These are phyloP conservation scores for Botia almorhae DNA, from an alignment of 2,797 vertebrate genomes.

Conservation along the genomic window DNA sequence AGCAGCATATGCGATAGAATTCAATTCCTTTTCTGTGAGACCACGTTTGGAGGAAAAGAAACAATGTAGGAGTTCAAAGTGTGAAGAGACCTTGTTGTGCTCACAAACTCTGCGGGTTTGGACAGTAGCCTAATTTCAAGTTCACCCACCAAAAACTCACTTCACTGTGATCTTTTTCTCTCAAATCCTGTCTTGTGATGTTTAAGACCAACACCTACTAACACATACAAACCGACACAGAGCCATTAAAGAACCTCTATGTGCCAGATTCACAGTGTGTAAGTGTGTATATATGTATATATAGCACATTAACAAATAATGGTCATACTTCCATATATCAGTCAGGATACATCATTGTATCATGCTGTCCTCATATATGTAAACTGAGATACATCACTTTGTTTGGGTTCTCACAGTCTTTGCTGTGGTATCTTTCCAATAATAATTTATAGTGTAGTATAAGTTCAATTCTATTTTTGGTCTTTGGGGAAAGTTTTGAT, in stretches of 20 bases:
- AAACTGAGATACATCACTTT: no score
- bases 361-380: no score
- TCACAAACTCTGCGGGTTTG: constrained; percentile 32
- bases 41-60: not conserved
- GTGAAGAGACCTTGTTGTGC: constrained; percentile 34
- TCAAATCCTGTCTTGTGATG: constrained; percentile 6
- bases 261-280: constrained; percentile 49
- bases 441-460: no score
- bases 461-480: no score
- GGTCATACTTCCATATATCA: no score
- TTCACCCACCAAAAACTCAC: constrained; percentile 1
- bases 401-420: no score
- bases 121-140: constrained; percentile 21
- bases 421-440: no score
- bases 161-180: constrained; percentile 18
- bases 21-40: constrained; percentile 4
- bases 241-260: constrained; percentile 28
- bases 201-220: constrained; percentile 18
- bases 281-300: no score
- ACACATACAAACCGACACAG: not conserved
- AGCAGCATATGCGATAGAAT: not conserved
- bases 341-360: no score
- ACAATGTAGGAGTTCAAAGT: not conserved
- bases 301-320: no score
- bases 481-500: no score